Conservation (phyloP, 2,113 vertebrate genomes). For the Tricholaema leucomelas region DNA sequence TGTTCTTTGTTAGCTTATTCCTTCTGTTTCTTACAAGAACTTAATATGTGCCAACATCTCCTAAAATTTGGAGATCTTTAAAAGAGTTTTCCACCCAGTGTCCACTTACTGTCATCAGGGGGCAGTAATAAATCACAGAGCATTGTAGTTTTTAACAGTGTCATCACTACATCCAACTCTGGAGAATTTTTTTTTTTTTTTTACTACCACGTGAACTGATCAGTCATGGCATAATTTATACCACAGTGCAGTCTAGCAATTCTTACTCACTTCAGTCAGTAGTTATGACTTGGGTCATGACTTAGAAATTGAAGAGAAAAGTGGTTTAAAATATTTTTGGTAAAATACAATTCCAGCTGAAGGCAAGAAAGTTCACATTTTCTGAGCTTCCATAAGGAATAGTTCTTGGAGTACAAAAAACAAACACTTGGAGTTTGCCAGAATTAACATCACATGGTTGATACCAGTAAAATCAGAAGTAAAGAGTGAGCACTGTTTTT, state of each 20-base stretch:
- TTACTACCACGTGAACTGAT: fast-evolving
- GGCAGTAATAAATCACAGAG: background rate
- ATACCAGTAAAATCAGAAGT: background rate
- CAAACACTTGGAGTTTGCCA: background rate
- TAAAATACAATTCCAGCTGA: background rate
- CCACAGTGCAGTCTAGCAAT: background rate
- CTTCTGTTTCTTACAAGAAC: background rate
- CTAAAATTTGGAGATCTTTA: background rate
- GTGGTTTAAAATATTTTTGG: background rate
- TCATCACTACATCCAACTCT: background rate
- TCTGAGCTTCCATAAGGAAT: background rate
- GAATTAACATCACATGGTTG: background rate
- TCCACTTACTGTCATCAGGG: fast-evolving
- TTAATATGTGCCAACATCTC: background rate
- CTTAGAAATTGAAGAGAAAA: background rate
- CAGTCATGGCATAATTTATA: background rate
- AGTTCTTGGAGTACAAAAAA: background rate
- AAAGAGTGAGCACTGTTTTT: background rate
- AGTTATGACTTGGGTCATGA: background rate
- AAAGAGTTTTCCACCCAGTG: background rate
- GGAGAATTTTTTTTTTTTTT: background rate
- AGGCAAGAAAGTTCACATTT: background rate
- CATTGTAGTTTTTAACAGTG: background rate
- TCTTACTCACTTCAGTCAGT: background rate
- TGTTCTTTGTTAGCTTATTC: background rate